Base-by-base conservation (phyloP, 2,888 invertebrate genomes). In the Acronicta psi region DNA sequence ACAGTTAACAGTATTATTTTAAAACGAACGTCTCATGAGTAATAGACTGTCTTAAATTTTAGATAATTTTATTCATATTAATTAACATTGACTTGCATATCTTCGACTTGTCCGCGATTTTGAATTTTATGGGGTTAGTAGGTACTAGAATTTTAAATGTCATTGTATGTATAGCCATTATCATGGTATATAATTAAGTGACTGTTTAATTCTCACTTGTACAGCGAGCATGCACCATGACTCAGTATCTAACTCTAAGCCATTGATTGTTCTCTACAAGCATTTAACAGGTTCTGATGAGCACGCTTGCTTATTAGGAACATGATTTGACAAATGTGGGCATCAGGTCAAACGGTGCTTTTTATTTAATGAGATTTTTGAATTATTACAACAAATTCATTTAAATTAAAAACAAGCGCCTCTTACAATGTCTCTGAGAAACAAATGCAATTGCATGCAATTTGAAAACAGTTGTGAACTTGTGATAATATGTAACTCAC, bases 281-380 rank as follows among this genome's bases (percentile, higher is more conserved):
- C 50, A 58, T 53, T 68, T 68, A 61, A 45, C 54, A 54, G 43
- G 63, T 61, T 50, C 29, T 64, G 56, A 58, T 72, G 73, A 66
- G 53, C 67, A 53, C 46, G 59, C 55, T 47, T 56, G 63, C 60
- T 59, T 65, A 78, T 90, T 89, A 87, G 77, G 79, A 82, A 74
- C 83, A 83, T 90, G 86, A 91, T 87, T 92, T 84, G 88, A 85
- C 85, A 82, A 84, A 82, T 77, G 71, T 66, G 54, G 56, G 60
- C 80, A 81, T 68, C 82, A 62, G 84, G 84, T 84, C 85, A 82
- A 62, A 73, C 59, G 67, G 67, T 68, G 75, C 83, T 85, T 87
- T 86, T 84, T 83, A 76, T 73, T 76, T 79, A 64, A 76, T 62
- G 60, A 38, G 36, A 41, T 55, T 41, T 56, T 47, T 42, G 62